Evolutionary conservation across 1,140 invertebrate species (phyloP).

Genomic region (Drosophila saltans): DNA sequence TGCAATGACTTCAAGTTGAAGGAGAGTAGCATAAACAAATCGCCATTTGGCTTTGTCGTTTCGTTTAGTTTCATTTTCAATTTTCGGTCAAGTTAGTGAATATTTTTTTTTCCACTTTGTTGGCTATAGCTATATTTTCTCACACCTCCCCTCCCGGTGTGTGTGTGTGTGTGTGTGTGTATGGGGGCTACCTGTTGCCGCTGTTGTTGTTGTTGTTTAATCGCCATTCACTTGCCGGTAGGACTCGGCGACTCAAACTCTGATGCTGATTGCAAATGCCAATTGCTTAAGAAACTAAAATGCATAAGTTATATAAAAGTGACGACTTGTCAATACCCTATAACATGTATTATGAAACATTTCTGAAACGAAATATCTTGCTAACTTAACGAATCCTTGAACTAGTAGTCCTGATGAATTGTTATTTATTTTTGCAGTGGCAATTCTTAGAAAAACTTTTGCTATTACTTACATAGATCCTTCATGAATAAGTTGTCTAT

Average conservation of each 20-base stretch:
- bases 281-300: constrained; percentile 31
- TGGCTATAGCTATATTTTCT: constrained; percentile 45
- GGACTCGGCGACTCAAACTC: constrained; percentile 23
- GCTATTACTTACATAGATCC: too few species aligned
- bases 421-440: too few species aligned
- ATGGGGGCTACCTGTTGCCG: constrained; percentile 17
- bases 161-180: too few species aligned
- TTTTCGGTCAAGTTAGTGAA: constrained; percentile 69
- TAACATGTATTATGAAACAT: too few species aligned
- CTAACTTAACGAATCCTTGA: too few species aligned
- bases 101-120: constrained; percentile 24
- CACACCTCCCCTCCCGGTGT: not conserved
- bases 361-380: too few species aligned
- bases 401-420: too few species aligned
- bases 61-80: constrained; percentile 76
- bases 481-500: too few species aligned
- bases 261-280: constrained; percentile 63
- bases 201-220: constrained; percentile 31
- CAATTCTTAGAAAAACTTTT: too few species aligned
- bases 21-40: constrained; percentile 68
- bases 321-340: not conserved
- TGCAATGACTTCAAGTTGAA: constrained; percentile 41
- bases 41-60: constrained; percentile 43
- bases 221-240: constrained; percentile 3
- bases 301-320: too few species aligned